Evolutionary conservation across 2,113 vertebrate genomes (phyloP).

Genomic region (Datnioides undecimradiatus): DNA sequence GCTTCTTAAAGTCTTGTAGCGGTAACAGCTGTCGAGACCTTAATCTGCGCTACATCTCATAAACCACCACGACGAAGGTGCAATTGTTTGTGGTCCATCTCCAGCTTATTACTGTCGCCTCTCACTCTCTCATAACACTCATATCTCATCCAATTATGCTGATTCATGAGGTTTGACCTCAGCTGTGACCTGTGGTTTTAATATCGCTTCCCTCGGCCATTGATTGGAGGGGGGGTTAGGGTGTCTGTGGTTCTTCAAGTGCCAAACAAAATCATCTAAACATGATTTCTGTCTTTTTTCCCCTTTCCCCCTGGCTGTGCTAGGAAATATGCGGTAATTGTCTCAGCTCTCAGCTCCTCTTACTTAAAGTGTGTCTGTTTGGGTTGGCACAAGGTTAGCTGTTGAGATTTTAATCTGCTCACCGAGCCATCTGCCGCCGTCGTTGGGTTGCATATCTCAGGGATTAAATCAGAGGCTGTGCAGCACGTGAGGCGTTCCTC

Average conservation of each 20-base stretch:
- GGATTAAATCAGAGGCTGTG: slow-evolving; percentile 62
- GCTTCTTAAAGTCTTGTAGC: background rate
- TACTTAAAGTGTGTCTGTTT: slow-evolving; percentile 68
- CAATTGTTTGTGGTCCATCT: slow-evolving; percentile 19
- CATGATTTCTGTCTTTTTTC: background rate
- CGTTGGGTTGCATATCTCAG: slow-evolving; percentile 37
- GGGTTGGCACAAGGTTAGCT: slow-evolving; percentile 56
- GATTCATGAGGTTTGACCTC: slow-evolving; percentile 48
- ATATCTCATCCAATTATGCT: slow-evolving; percentile 41
- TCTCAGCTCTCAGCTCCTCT: slow-evolving; percentile 55
- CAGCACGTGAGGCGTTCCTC: slow-evolving; percentile 45
- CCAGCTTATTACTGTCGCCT: background rate
- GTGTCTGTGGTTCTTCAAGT: slow-evolving; percentile 23
- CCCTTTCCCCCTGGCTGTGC: background rate
- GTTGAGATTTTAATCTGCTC: slow-evolving; percentile 77
- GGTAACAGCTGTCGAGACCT: background rate
- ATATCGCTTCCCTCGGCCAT: slow-evolving; percentile 6
- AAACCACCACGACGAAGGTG: background rate
- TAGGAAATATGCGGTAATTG: slow-evolving; percentile 39
- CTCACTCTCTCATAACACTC: slow-evolving; percentile 11
- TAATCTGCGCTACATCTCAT: slow-evolving; percentile 24
- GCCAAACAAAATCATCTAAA: slow-evolving; percentile 22
- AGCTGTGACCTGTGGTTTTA: slow-evolving; percentile 34
- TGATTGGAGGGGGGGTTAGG: slow-evolving; percentile 4
- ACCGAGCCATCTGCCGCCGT: slow-evolving; percentile 67